A percentile compares a stretch with the other conserved stretches of the same genome.
Conservation (phyloP, 2,113 vertebrate species). For the Amazona guildingii region DNA sequence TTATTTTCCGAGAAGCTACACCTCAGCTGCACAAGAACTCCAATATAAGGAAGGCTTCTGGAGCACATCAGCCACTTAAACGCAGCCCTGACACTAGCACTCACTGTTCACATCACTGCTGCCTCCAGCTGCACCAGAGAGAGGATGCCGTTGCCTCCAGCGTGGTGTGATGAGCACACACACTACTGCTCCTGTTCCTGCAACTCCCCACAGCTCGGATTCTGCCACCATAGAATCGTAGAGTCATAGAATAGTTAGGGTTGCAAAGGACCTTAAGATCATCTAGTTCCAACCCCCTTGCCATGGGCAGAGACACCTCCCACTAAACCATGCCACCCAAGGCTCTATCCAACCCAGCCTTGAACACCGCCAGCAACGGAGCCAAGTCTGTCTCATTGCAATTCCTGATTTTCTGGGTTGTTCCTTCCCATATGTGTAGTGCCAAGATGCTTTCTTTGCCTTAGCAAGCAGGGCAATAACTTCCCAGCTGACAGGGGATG, state of each 20-base stretch:
- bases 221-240: not conserved
- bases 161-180: rapidly evolving
- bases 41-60: not conserved
- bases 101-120: rapidly evolving
- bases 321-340: too few relatives aligned
- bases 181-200: not conserved
- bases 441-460: not conserved
- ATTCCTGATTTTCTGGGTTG: rapidly evolving
- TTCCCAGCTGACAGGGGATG: not conserved
- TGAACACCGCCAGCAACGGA: too few relatives aligned
- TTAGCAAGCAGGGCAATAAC: rapidly evolving
- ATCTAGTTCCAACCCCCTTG: too few relatives aligned
- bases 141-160: not conserved
- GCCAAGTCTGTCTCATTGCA: rapidly evolving
- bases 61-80: not conserved
- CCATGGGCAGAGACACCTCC: too few relatives aligned
- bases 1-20: not conserved
- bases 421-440: rapidly evolving
- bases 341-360: too few relatives aligned
- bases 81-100: not conserved
- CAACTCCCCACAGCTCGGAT: not conserved
- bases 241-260: too few relatives aligned
- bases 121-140: rapidly evolving
- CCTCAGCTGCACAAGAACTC: rapidly evolving
- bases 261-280: too few relatives aligned